phyloP scores from a whole-genome alignment of 2,797 vertebrate genomes.

The Sebastes aleutianus region DNA sequence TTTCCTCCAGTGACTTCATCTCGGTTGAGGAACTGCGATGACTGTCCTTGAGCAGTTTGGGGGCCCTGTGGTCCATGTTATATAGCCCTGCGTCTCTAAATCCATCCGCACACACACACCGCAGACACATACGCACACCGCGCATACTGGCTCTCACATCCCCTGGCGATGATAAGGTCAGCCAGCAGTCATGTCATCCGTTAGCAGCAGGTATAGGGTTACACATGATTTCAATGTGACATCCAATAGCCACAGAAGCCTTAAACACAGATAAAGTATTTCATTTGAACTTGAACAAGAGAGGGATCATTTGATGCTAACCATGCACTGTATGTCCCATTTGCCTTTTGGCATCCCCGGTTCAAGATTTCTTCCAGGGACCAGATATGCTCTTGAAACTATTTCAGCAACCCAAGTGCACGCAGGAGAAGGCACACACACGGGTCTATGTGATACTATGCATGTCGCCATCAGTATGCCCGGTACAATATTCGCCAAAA shows the following conservation, averaged over 20 bases:
- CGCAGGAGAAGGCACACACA: not conserved
- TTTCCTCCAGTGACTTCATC: constrained; percentile 55
- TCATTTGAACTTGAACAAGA: constrained; percentile 67
- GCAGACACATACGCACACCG: constrained; percentile 36
- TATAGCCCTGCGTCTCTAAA: constrained; percentile 47
- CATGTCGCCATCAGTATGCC: constrained; percentile 16
- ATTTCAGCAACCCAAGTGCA: constrained; percentile 40
- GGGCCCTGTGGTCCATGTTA: constrained; percentile 41
- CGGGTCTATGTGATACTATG: constrained; percentile 21
- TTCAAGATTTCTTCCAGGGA: constrained; percentile 45
- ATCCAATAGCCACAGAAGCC: constrained; percentile 58
- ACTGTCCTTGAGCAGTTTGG: constrained; percentile 56
- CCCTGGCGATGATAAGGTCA: constrained; percentile 60
- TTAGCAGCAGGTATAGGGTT: constrained; percentile 66
- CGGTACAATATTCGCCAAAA: constrained; percentile 35
- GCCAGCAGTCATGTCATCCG: constrained; percentile 69
- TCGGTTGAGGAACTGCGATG: constrained; percentile 26
- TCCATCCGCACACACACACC: constrained; percentile 38
- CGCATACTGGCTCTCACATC: constrained; percentile 44
- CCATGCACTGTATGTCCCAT: constrained; percentile 46
- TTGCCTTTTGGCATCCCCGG: constrained; percentile 40
- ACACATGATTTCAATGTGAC: constrained; percentile 57
- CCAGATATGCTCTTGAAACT: constrained; percentile 46
- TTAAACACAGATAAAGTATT: constrained; percentile 72
- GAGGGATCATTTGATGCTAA: constrained; percentile 59